Base-by-base conservation (phyloP, 2,113 vertebrate species). In the Anthoscopus minutus region DNA sequence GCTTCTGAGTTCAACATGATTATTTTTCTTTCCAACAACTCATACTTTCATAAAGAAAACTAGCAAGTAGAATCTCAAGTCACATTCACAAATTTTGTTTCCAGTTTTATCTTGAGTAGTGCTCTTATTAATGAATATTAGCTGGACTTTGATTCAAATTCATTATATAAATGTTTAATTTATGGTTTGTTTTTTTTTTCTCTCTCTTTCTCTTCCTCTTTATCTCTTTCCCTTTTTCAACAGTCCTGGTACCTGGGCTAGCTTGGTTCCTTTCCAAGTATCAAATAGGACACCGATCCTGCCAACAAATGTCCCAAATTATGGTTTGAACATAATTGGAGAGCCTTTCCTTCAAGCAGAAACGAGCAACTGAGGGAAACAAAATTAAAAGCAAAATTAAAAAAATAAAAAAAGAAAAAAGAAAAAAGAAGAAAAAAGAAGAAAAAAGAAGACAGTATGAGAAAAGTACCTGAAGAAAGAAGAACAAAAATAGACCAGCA, bases 211-310 rank as follows among this genome's bases (percentile, higher is more conserved):
- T 89, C 28, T 74, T 15, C 73, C 60, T 82, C 44, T 44, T 85
- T 86, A 7, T 64, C 27, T 69, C 35, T 92, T 85, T 88, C 30
- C 4, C 23, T 20, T 81, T 96, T 85, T 89, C 85, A 78, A 94
- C 98, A 99, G 99, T 99, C 99, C 99, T 99, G 99, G 99, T 99
- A 99, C 99, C 98, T 99, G 99, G 99, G 99, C 99, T 99, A 99
- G 99, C 98, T 99, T 99, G 98, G 99, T 99, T 98, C 99, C 99
- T 98, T 99, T 99, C 98, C 99, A 99, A 99, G 99, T 99, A 98
- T 99, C 99, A 98, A 99, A 99, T 97, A 99, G 99, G 98, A 99
- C 99, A 98, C 98, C 98, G 98, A 99, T 99, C 98, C 98, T 99
- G 98, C 99, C 99, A 95, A 98, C 99, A 98, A 99, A 99, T 98